Conservation (phyloP, 2,888 invertebrate genomes). For the Dascillus cervinus region DNA sequence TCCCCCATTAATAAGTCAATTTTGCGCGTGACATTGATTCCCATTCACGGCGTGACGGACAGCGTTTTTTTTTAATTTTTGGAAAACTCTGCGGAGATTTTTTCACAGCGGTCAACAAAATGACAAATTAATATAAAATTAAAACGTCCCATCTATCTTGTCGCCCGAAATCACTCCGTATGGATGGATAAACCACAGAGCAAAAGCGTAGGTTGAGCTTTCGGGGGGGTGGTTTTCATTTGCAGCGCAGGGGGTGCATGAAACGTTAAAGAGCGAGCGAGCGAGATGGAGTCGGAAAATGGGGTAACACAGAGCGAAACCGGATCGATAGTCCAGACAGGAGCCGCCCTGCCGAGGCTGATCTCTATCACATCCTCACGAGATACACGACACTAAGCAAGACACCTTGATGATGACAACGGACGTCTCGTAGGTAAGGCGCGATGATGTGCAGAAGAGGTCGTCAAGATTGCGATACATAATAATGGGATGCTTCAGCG, state of each 20-base stretch:
- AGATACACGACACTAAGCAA: conserved; percentile 25
- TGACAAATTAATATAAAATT: conserved; percentile 11
- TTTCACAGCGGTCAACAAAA: too few species aligned
- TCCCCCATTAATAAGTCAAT: too few species aligned
- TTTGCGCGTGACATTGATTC: too few species aligned
- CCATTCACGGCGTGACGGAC: too few species aligned
- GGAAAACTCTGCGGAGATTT: too few species aligned
- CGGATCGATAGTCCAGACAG: conserved; percentile 21
- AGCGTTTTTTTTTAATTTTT: too few species aligned
- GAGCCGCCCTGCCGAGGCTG: conserved; percentile 24
- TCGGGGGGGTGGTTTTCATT: too few species aligned
- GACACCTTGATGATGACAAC: conserved; percentile 12
- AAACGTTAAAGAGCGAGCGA: background rate
- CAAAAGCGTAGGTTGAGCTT: conserved; percentile 3
- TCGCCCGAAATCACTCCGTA: conserved; percentile 9
- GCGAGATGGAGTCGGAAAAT: conserved; percentile 13
- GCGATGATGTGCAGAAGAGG: too few species aligned
- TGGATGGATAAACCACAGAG: conserved; percentile 12
- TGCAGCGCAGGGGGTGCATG: too few species aligned
- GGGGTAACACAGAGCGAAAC: conserved; percentile 18
- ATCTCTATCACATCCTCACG: conserved; percentile 25
- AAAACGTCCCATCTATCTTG: conserved; percentile 8
- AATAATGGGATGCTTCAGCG: too few species aligned
- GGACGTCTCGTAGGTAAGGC: too few species aligned
- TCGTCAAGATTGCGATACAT: too few species aligned